Conservation (phyloP, 53 echinoderm and acorn worm species). For the Holothuria scabra region DNA sequence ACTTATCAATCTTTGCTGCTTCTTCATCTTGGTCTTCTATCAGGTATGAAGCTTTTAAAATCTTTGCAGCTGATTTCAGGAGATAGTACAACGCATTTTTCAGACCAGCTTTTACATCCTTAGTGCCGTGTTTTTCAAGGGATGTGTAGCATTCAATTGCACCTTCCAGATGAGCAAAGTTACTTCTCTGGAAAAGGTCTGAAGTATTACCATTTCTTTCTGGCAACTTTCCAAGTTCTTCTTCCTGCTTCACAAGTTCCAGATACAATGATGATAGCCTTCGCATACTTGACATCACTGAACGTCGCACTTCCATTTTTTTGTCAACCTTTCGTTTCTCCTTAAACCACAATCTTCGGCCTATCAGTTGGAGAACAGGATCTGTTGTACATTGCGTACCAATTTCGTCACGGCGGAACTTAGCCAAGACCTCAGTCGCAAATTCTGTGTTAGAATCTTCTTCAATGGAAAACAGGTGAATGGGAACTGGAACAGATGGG, state of each 20-base stretch:
- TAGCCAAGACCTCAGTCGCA: slow-evolving; percentile 24
- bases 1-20: slow-evolving; percentile 64
- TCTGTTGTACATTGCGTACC: slow-evolving; percentile 30
- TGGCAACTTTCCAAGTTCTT: slow-evolving; percentile 54
- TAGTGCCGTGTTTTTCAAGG: background rate
- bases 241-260: slow-evolving; percentile 52
- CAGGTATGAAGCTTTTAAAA: slow-evolving; percentile 60
- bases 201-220: slow-evolving; percentile 47
- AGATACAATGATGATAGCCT: slow-evolving; percentile 66
- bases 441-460: slow-evolving; percentile 26
- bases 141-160: slow-evolving; percentile 57
- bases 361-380: slow-evolving; percentile 49
- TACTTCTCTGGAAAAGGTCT: slow-evolving; percentile 62
- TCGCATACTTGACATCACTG: slow-evolving; percentile 78
- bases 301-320: slow-evolving; percentile 60
- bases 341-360: slow-evolving; percentile 65
- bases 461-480: slow-evolving; percentile 11
- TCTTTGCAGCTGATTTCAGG: slow-evolving; percentile 55
- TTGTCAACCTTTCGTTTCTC: slow-evolving; percentile 66
- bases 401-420: slow-evolving; percentile 47
- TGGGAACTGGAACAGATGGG: slow-evolving; percentile 18
- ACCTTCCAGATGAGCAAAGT: slow-evolving; percentile 67
- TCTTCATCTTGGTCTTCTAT: slow-evolving; percentile 49
- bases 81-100: slow-evolving; percentile 63
- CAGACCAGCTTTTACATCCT: slow-evolving; percentile 58